phyloP scores from a whole-genome alignment of 2,113 vertebrate genomes.

The Salvelinus fontinalis region DNA sequence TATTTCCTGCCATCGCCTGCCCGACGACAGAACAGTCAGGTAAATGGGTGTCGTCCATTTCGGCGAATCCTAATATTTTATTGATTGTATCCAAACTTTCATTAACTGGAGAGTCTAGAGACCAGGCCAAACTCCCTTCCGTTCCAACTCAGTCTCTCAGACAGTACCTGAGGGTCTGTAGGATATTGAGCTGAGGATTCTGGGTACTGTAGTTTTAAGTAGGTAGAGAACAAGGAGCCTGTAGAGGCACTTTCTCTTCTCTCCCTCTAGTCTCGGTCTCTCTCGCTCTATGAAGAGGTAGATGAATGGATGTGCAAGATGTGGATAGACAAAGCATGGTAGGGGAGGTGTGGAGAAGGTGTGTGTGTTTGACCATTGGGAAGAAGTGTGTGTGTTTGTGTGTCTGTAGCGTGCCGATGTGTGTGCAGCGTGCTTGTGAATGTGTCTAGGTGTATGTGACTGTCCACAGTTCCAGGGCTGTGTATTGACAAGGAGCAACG shows the following conservation, averaged over 20 bases:
- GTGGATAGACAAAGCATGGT: too few relatives aligned
- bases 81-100: slow-evolving; percentile 45
- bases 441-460: neutral
- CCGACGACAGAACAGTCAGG: slow-evolving; percentile 33
- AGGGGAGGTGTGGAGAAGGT: too few relatives aligned
- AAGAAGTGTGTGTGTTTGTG: too few relatives aligned
- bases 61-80: slow-evolving; percentile 36
- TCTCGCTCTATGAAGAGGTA: neutral
- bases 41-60: slow-evolving; percentile 44
- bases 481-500: neutral
- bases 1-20: slow-evolving; percentile 23
- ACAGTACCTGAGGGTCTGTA: neutral
- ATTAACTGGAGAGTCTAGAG: slow-evolving; percentile 18
- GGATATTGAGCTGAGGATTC: neutral
- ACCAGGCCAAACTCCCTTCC: slow-evolving; percentile 31
- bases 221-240: too few relatives aligned
- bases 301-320: neutral
- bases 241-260: neutral
- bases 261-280: neutral
- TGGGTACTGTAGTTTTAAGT: neutral
- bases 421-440: neutral
- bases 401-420: neutral
- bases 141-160: neutral
- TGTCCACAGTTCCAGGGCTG: neutral
- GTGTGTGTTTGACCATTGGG: too few relatives aligned